These are phyloP conservation scores for Diplogasteroides magnus DNA, from an alignment of 1,140 invertebrate species.

Conservation along the genomic window DNA sequence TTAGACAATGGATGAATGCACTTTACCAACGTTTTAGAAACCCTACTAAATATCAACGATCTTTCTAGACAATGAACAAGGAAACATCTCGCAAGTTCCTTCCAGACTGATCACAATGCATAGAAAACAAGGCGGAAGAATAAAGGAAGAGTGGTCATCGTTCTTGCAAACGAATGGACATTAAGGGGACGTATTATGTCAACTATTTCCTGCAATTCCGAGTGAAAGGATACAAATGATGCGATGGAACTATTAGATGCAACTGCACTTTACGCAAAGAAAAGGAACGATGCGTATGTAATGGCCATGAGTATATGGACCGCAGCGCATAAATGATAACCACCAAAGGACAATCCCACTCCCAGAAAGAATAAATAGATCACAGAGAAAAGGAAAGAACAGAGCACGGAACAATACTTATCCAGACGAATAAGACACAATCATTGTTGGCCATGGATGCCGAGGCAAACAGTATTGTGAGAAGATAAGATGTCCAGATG, in stretches of 20 bases:
- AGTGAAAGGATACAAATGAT: background rate
- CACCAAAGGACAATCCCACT: too few relatives aligned
- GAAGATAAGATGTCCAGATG: background rate
- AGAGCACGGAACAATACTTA: too few relatives aligned
- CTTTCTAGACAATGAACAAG: background rate
- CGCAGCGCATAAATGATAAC: too few relatives aligned
- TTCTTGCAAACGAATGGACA: too few relatives aligned
- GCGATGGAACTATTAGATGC: background rate
- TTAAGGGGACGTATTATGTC: background rate
- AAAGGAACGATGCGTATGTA: too few relatives aligned
- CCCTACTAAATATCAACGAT: background rate
- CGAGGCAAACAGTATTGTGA: too few relatives aligned
- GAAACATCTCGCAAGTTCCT: background rate
- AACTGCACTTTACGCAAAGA: background rate
- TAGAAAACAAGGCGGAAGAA: background rate
- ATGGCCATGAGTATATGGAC: too few relatives aligned
- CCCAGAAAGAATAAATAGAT: background rate
- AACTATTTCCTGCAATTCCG: background rate
- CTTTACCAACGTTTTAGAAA: too few relatives aligned
- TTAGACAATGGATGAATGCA: too few relatives aligned
- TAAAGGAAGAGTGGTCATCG: background rate
- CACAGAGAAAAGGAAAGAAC: background rate
- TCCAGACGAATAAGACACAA: too few relatives aligned
- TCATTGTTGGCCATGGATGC: too few relatives aligned
- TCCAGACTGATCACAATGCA: background rate